phyloP scores from a whole-genome alignment of 2,888 invertebrate genomes.

The Masnerella sp. region DNA sequence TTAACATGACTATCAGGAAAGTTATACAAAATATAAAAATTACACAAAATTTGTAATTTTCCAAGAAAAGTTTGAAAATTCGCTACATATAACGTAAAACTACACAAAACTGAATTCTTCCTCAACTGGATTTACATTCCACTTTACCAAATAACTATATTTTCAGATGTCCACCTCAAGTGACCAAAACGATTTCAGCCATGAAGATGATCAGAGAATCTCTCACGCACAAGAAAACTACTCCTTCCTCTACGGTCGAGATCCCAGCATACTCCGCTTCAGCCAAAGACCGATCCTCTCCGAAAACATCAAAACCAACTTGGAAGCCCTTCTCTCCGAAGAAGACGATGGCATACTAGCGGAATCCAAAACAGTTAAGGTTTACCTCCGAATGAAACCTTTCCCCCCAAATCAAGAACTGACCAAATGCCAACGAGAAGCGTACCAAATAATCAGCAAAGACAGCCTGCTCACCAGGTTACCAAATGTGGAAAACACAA shows the following conservation, averaged over 20 bases:
- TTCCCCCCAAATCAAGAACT: background rate
- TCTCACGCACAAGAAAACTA: background rate
- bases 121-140: too few relatives aligned
- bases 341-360: constrained; percentile 3
- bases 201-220: background rate
- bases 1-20: too few relatives aligned
- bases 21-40: too few relatives aligned
- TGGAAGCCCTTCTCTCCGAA: constrained; percentile 15
- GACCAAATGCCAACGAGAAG: background rate
- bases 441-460: constrained; percentile 1
- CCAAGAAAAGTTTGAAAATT: too few relatives aligned
- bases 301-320: background rate
- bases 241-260: constrained; percentile 16
- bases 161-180: constrained; percentile 4
- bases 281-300: constrained; percentile 16
- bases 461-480: constrained; percentile 78
- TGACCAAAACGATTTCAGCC: too few relatives aligned
- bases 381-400: constrained; percentile 47
- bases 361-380: constrained; percentile 26
- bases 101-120: too few relatives aligned
- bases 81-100: too few relatives aligned
- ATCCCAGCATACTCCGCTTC: constrained; percentile 30
- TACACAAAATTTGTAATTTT: too few relatives aligned
- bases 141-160: too few relatives aligned
- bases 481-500: constrained; percentile 72